phyloP scores from a whole-genome alignment of 2,888 invertebrate species.

The Teleogryllus oceanicus region DNA sequence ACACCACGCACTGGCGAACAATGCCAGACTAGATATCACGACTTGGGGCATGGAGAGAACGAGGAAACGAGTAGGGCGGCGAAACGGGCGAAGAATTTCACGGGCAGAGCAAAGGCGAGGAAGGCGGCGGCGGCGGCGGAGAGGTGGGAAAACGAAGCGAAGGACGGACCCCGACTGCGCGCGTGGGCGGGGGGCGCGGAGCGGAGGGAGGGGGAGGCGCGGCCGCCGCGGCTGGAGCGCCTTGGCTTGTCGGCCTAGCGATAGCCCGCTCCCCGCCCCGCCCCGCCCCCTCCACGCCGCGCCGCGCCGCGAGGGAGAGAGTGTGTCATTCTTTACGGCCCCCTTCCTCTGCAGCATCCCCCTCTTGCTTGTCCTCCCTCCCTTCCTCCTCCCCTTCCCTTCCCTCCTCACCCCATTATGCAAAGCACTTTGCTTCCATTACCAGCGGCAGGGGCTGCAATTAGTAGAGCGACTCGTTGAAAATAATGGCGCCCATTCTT shows the following conservation, averaged over 20 bases:
- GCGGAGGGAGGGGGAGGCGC: not conserved
- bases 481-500: conserved; percentile 20
- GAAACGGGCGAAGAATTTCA: too few relatives aligned
- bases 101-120: too few relatives aligned
- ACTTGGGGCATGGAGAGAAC: too few relatives aligned
- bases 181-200: too few relatives aligned
- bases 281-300: too few relatives aligned
- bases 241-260: not conserved
- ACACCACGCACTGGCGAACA: too few relatives aligned
- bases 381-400: not conserved
- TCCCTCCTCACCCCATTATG: conserved; percentile 34
- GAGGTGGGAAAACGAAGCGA: too few relatives aligned
- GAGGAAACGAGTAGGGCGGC: too few relatives aligned
- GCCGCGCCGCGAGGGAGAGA: not conserved
- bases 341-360: conserved; percentile 18
- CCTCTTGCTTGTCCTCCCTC: not conserved
- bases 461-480: conserved; percentile 27
- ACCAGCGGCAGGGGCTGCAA: conserved; percentile 30
- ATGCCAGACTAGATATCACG: too few relatives aligned
- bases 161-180: too few relatives aligned
- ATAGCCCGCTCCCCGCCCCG: not conserved
- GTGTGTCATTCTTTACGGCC: conserved; percentile 10
- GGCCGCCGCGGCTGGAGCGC: not conserved
- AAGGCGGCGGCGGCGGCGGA: too few relatives aligned
- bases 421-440: conserved; percentile 37